Conservation (phyloP, 2,797 vertebrate genomes). For the Pachyuromys duprasi region DNA sequence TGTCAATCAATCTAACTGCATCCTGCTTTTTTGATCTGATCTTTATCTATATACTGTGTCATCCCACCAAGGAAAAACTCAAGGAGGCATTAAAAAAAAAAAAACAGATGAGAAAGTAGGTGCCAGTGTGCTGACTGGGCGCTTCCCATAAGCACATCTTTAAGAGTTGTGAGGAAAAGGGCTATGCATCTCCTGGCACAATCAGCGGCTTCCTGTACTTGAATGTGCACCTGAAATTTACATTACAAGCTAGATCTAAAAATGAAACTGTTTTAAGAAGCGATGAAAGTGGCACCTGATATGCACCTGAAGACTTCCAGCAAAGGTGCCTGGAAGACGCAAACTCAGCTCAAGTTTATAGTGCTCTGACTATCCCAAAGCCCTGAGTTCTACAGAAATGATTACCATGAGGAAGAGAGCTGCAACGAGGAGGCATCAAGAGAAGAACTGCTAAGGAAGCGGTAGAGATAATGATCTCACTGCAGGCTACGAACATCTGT, state of each 20-base stretch:
- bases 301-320: neutral
- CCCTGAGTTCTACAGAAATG: neutral
- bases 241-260: neutral
- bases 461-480: neutral
- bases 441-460: slow-evolving; percentile 17
- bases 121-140: neutral
- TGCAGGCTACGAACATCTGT: neutral
- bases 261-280: neutral
- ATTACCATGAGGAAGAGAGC: neutral
- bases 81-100: neutral
- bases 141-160: neutral
- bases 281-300: neutral
- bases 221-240: slow-evolving; percentile 38
- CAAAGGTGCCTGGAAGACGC: slow-evolving; percentile 14
- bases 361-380: neutral
- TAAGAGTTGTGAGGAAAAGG: neutral
- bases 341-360: neutral
- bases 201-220: neutral
- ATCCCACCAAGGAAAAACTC: neutral
- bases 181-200: neutral
- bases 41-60: neutral
- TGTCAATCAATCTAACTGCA: neutral
- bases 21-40: neutral
- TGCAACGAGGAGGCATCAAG: slow-evolving; percentile 13
- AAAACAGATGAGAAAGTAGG: neutral